Percentiles rank a stretch among this genome's conserved stretches.
These are phyloP conservation scores for Drosophila melanica DNA, from an alignment of 1,140 invertebrate genomes.

Conservation along the genomic window DNA sequence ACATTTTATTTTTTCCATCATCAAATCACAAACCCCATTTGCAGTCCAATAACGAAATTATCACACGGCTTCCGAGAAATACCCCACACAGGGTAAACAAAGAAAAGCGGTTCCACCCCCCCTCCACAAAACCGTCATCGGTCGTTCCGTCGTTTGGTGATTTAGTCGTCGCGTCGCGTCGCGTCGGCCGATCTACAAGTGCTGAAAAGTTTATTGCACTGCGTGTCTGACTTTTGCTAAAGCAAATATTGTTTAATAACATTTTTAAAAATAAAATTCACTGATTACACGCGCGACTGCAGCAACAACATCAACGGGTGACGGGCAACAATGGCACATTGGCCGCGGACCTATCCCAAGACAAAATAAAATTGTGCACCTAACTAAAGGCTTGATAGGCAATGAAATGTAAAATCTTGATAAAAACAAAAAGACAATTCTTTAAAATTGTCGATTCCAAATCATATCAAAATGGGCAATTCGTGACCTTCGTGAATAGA, in stretches of 20 bases:
- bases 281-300: constrained; percentile 65
- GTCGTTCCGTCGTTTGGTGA: constrained; percentile 25
- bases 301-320: constrained; percentile 18
- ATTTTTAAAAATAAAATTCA: constrained; percentile 81
- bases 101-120: background rate
- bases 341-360: constrained; percentile 69
- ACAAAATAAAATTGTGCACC: constrained; percentile 51
- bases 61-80: constrained; percentile 41
- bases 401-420: constrained; percentile 11
- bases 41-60: constrained; percentile 44
- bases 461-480: background rate
- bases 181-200: constrained; percentile 53
- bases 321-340: constrained; percentile 46
- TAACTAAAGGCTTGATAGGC: constrained; percentile 37
- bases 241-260: constrained; percentile 81
- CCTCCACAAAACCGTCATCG: constrained; percentile 4
- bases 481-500: background rate
- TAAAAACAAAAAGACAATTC: background rate
- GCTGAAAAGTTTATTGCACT: constrained; percentile 80
- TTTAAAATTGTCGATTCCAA: background rate
- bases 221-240: constrained; percentile 66
- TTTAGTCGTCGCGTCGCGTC: constrained; percentile 21
- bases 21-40: background rate
- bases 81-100: constrained; percentile 11
- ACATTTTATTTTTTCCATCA: background rate